phyloP scores from a whole-genome alignment of 2,113 vertebrate genomes.

The Daboia siamensis region DNA sequence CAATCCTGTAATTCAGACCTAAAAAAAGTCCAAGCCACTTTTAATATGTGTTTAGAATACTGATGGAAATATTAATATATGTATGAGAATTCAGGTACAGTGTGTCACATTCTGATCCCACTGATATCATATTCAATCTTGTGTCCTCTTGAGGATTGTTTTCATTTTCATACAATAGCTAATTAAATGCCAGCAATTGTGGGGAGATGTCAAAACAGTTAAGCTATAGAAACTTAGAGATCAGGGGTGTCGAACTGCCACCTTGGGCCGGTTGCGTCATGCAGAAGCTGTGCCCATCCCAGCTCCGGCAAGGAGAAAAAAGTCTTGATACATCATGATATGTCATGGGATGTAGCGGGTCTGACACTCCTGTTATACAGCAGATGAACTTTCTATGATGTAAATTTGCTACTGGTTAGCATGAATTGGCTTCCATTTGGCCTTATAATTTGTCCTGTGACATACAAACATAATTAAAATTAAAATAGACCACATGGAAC shows the following conservation, averaged over 20 bases:
- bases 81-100: not conserved
- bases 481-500: not conserved
- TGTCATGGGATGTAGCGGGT: too few species aligned
- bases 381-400: not conserved
- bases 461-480: not conserved
- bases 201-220: not conserved
- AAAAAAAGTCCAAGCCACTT: not conserved
- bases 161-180: not conserved
- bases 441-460: not conserved
- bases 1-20: not conserved
- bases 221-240: not conserved
- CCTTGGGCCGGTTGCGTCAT: too few species aligned
- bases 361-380: too few species aligned
- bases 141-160: not conserved
- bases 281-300: too few species aligned
- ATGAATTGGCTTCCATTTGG: not conserved
- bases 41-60: not conserved
- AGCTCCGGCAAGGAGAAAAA: too few species aligned
- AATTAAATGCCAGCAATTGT: not conserved
- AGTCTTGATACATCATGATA: too few species aligned
- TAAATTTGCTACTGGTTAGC: not conserved
- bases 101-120: not conserved
- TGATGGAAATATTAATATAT: not conserved
- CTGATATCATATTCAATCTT: not conserved
- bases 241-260: too few species aligned